phyloP scores from a whole-genome alignment of 35 echinoderm and acorn worm genomes.

The Apostichopus californicus region DNA sequence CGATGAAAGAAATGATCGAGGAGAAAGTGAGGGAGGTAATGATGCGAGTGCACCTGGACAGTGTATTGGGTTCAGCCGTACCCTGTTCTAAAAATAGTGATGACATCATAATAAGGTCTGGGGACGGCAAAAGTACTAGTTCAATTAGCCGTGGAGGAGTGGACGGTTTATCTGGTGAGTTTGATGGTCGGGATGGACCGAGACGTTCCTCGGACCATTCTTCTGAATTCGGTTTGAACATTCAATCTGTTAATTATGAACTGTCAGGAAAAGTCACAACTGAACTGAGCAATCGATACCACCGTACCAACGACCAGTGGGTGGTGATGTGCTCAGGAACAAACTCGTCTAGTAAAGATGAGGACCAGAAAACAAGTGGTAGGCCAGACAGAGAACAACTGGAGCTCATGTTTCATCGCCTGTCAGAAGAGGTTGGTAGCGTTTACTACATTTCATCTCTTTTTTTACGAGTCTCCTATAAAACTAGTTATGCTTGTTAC shows the following conservation, averaged over 20 bases:
- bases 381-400: constrained; percentile 84
- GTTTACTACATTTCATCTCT: no score
- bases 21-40: constrained; percentile 54
- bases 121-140: neutral
- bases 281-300: no score
- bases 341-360: neutral
- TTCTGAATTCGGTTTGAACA: no score
- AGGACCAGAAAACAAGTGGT: constrained; percentile 6
- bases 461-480: no score
- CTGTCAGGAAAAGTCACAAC: no score
- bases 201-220: no score
- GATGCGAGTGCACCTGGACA: constrained; percentile 60
- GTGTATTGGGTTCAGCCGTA: constrained; percentile 57
- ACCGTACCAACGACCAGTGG: neutral
- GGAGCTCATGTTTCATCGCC: constrained; percentile 63
- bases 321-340: neutral
- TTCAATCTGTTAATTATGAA: no score
- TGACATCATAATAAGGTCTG: constrained; percentile 71
- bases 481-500: no score
- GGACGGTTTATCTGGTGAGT: no score
- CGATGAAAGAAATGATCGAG: constrained; percentile 27
- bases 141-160: no score
- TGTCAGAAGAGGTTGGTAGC: constrained; percentile 66
- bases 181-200: no score
- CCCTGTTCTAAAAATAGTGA: constrained; percentile 55